These are phyloP conservation scores for Apis cerana DNA, from an alignment of 1,140 invertebrate species.

Conservation along the genomic window DNA sequence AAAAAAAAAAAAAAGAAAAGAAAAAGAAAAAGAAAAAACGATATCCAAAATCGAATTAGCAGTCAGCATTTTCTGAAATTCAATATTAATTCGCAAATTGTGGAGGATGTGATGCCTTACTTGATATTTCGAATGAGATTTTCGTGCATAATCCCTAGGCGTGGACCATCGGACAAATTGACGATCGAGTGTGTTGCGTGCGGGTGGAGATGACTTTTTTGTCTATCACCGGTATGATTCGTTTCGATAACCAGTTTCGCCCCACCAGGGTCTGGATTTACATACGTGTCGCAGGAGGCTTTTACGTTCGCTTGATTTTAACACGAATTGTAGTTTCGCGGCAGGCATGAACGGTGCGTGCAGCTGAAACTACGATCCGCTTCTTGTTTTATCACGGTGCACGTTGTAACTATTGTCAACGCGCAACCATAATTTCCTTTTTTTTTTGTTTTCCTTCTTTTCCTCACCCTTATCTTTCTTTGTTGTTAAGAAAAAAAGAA, in stretches of 20 bases:
- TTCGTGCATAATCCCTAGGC: too few species aligned
- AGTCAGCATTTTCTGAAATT: too few species aligned
- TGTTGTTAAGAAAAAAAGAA: too few species aligned
- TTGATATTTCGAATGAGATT: too few species aligned
- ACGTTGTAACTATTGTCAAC: background rate
- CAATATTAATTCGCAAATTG: too few species aligned
- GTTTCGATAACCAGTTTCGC: conserved; percentile 51
- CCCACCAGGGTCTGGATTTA: conserved; percentile 46
- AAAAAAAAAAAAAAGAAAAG: too few species aligned
- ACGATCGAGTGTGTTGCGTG: background rate
- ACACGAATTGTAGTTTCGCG: conserved; percentile 51
- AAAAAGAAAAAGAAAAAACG: too few species aligned
- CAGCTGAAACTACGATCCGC: conserved; percentile 9
- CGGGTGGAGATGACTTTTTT: conserved; percentile 23
- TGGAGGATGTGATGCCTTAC: too few species aligned
- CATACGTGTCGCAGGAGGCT: conserved; percentile 13
- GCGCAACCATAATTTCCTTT: background rate
- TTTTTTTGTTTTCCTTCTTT: background rate
- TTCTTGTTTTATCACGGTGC: background rate
- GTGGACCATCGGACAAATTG: too few species aligned
- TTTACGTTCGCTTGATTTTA: conserved; percentile 36
- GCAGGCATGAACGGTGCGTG: conserved; percentile 17
- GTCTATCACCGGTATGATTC: conserved; percentile 14
- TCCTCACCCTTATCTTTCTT: too few species aligned
- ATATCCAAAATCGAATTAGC: too few species aligned